Percentiles rank a stretch among this genome's conserved stretches.
Evolutionary conservation across 2,797 vertebrate genomes (phyloP).

Genomic region (Eulemur rubriventer): DNA sequence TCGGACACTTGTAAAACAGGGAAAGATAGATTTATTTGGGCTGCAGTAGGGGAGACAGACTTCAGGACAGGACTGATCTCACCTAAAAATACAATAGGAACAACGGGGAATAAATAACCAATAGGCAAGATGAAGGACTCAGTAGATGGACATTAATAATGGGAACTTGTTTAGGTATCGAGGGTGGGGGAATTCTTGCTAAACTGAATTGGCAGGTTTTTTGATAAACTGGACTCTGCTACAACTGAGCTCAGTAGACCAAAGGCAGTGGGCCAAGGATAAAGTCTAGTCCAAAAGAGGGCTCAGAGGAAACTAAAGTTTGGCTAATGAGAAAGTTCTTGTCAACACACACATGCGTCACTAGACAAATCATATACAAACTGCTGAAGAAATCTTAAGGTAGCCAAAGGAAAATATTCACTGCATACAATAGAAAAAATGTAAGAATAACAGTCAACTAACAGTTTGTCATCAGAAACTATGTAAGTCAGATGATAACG

Average conservation of each 20-base stretch:
- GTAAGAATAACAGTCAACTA: background rate
- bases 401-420: background rate
- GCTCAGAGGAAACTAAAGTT: background rate
- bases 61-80: background rate
- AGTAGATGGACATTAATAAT: background rate
- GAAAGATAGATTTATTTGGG: background rate
- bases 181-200: background rate
- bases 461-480: background rate
- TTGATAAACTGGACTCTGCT: background rate
- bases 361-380: background rate
- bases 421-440: background rate
- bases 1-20: background rate
- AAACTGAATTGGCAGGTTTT: background rate
- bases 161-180: background rate
- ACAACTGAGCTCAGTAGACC: background rate
- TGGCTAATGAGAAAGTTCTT: background rate
- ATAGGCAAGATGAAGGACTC: background rate
- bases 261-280: background rate
- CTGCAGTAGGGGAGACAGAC: background rate
- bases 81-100: background rate
- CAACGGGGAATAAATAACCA: background rate
- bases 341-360: background rate
- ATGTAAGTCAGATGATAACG: background rate
- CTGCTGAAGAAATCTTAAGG: too few relatives aligned
- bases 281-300: background rate